Percentiles rank a stretch among this genome's conserved stretches.
Evolutionary conservation across 1,140 invertebrate species (phyloP).

Genomic region (Microplitis mediator): DNA sequence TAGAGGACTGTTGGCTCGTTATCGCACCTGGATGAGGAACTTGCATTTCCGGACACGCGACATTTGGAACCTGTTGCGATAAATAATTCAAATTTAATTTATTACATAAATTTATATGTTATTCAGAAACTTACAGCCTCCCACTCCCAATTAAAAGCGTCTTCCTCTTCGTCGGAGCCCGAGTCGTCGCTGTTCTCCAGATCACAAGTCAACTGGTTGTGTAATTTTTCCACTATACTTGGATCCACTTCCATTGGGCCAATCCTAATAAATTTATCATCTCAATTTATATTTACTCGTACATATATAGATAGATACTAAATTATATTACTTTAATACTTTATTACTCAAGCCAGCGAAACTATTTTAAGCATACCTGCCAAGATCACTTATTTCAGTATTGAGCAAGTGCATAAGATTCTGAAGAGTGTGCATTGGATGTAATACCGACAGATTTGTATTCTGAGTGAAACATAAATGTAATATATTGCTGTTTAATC

Average conservation of each 20-base stretch:
- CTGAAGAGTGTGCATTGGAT: conserved; percentile 73
- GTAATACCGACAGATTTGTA: conserved; percentile 68
- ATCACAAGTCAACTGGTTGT: conserved; percentile 66
- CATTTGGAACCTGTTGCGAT: conserved; percentile 61
- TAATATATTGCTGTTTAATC: conserved; percentile 81
- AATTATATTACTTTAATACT: background rate
- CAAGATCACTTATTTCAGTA: conserved; percentile 70
- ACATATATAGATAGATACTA: conserved; percentile 7
- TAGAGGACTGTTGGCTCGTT: conserved; percentile 64
- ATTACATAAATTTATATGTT: background rate
- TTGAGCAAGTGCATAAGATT: conserved; percentile 77
- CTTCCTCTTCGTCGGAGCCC: conserved; percentile 71
- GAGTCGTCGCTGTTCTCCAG: conserved; percentile 70
- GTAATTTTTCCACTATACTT: conserved; percentile 63
- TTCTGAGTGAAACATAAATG: conserved; percentile 82
- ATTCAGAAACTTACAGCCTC: conserved; percentile 65
- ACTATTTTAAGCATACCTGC: conserved; percentile 63
- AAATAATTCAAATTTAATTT: conserved; percentile 13
- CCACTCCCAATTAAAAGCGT: conserved; percentile 70
- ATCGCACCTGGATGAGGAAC: conserved; percentile 56
- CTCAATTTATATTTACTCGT: background rate
- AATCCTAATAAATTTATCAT: conserved; percentile 50
- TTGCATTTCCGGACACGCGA: conserved; percentile 63
- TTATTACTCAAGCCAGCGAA: conserved; percentile 26
- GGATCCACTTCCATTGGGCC: conserved; percentile 67